Evolutionary conservation across 2,797 vertebrate species (phyloP), one percentile per base, ranked within the genome.

Genomic region (Siniperca undulata): DNA sequence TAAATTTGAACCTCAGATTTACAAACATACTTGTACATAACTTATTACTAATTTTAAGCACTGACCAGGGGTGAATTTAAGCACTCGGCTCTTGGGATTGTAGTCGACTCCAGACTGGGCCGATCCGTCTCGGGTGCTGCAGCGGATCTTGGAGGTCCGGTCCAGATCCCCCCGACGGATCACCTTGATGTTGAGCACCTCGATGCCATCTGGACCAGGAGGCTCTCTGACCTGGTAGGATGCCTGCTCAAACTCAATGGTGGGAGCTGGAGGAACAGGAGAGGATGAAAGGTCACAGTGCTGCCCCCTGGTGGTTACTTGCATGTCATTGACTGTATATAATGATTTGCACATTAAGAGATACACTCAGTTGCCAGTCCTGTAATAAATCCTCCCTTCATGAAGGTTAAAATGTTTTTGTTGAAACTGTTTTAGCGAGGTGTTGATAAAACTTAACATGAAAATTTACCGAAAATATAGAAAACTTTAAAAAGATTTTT

Each of bases 31-130:
- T 22, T 10, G 20, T 9, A 9, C 1, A 53, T 11, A 52, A 48
- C 46, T 19, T 46, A 14, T 27, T 27, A 27, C 27, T 5, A 16
- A 56, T 7, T 55, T 61, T 55, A 3, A 4, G 13, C 56, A 88
- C 91, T 95, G 86, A 99, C 99, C 98, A 2, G 98, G 99, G 55
- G 91, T 97, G 93, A 98, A 99, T 64, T 97, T 98, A 2, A 99
- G 96, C 82, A 99, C 95, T 0, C 97, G 92, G 78, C 99, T 99
- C 90, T 97, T 99, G 38, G 99, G 99, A 78, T 99, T 98, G 89
- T 99, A 99, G 92, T 99, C 99, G 7, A 99, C 92, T 27, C 99
- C 99, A 0, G 99, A 99, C 93, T 99, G 99, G n/a, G 99, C 99
- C 0, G 99, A 99, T 55, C 99, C 99, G 0, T 99, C 99, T 0